These are phyloP conservation scores for Mungos mungo DNA, from an alignment of 2,113 vertebrate genomes.

Conservation along the genomic window DNA sequence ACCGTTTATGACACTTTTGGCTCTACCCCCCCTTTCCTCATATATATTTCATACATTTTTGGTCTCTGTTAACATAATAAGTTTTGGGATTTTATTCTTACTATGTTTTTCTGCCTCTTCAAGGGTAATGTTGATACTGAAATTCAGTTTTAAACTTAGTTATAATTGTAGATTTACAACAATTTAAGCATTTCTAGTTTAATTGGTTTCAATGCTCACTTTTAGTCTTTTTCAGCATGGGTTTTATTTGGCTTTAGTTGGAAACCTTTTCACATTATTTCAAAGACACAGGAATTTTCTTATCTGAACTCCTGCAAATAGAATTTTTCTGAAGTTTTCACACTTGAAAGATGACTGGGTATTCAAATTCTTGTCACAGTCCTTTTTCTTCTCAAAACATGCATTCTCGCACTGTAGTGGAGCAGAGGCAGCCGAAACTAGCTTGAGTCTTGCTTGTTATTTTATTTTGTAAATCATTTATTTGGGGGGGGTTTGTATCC, in stretches of 20 bases:
- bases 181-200: not conserved
- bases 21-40: not conserved
- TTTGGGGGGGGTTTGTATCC: not conserved
- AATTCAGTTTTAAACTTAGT: not conserved
- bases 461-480: not conserved
- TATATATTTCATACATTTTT: not conserved
- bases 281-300: not conserved
- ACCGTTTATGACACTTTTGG: not conserved
- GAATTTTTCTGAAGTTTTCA: not conserved
- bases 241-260: not conserved
- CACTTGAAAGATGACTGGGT: not conserved
- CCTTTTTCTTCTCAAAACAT: not conserved
- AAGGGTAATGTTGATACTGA: not conserved
- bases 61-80: not conserved
- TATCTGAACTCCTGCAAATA: not conserved
- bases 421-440: not conserved
- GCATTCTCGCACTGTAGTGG: not conserved
- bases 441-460: not conserved
- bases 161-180: not conserved
- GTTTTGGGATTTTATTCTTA: not conserved
- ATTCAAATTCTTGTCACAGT: not conserved
- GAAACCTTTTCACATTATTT: conserved; percentile 19
- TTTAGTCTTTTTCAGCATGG: not conserved
- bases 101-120: not conserved
- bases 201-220: not conserved